These are phyloP conservation scores for Syritta pipiens DNA, from an alignment of 2,888 invertebrate species.

Conservation along the genomic window DNA sequence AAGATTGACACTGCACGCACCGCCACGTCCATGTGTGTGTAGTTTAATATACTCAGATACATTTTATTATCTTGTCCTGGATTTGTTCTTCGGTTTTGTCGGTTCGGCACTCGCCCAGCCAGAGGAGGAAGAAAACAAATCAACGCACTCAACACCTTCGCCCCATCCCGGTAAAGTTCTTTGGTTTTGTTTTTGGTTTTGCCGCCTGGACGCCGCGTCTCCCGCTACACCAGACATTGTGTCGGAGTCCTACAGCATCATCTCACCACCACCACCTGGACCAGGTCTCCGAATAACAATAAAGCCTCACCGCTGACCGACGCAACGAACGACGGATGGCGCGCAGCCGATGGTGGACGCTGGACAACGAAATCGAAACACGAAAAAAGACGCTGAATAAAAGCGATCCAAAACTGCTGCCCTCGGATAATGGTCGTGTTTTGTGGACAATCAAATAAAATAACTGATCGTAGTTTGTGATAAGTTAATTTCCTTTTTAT, in stretches of 20 bases:
- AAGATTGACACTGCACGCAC: constrained; percentile 26
- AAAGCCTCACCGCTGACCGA: constrained; percentile 22
- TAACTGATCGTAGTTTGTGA: constrained; percentile 80
- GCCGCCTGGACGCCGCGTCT: constrained; percentile 17
- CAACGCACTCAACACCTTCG: constrained; percentile 25
- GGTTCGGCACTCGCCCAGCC: constrained; percentile 11
- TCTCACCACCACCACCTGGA: constrained; percentile 53
- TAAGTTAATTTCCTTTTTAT: constrained; percentile 80
- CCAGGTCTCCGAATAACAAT: constrained; percentile 52
- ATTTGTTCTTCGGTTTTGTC: constrained; percentile 60
- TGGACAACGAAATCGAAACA: neutral
- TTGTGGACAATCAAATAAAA: constrained; percentile 80
- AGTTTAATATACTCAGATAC: constrained; percentile 31
- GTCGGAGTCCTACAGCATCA: constrained; percentile 40
- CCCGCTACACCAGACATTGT: constrained; percentile 56
- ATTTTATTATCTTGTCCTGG: constrained; percentile 65
- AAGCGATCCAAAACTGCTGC: constrained; percentile 69
- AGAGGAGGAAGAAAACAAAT: constrained; percentile 53
- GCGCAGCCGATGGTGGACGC: constrained; percentile 24
- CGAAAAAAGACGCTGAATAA: constrained; percentile 45
- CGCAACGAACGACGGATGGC: neutral
- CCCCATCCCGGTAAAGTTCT: neutral
- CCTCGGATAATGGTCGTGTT: constrained; percentile 79
- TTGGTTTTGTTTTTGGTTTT: neutral
- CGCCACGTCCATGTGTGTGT: neutral